These are phyloP conservation scores for Sarcophaga peregrina DNA, from an alignment of 1,140 invertebrate species.

Conservation along the genomic window DNA sequence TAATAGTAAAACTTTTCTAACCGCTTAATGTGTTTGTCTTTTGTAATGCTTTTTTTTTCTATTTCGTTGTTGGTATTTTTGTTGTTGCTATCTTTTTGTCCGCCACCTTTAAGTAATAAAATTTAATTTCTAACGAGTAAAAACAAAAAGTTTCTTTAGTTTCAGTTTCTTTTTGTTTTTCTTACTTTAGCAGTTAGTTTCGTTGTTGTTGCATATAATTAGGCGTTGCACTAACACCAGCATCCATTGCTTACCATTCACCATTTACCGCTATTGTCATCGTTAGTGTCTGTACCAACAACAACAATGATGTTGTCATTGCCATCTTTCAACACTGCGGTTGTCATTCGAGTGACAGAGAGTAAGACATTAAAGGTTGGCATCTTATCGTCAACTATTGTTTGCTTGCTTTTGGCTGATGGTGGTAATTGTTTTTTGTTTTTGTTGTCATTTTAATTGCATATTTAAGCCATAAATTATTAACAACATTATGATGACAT, in stretches of 20 bases:
- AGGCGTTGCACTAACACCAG: conserved; percentile 36
- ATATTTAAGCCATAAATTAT: too few relatives aligned
- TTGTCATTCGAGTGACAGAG: neutral
- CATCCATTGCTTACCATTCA: neutral
- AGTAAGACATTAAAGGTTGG: neutral
- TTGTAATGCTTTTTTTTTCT: too few relatives aligned
- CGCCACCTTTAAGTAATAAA: too few relatives aligned
- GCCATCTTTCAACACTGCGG: neutral
- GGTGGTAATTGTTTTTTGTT: too few relatives aligned
- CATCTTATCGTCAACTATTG: neutral
- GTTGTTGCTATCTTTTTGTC: too few relatives aligned
- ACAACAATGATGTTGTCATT: neutral
- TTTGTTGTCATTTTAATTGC: too few relatives aligned
- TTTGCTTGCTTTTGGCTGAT: neutral
- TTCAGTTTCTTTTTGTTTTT: neutral
- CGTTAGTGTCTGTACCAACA: neutral
- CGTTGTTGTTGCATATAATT: conserved; percentile 37
- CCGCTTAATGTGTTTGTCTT: neutral
- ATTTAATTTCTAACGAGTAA: neutral
- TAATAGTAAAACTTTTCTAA: conserved; percentile 1
- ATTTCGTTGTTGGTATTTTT: too few relatives aligned
- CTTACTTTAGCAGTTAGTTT: conserved; percentile 6
- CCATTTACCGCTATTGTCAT: neutral
- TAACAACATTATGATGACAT: neutral
- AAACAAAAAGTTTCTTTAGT: neutral